Evolutionary conservation across 2,797 vertebrate species (phyloP).

Genomic region (Sylvia borin): DNA sequence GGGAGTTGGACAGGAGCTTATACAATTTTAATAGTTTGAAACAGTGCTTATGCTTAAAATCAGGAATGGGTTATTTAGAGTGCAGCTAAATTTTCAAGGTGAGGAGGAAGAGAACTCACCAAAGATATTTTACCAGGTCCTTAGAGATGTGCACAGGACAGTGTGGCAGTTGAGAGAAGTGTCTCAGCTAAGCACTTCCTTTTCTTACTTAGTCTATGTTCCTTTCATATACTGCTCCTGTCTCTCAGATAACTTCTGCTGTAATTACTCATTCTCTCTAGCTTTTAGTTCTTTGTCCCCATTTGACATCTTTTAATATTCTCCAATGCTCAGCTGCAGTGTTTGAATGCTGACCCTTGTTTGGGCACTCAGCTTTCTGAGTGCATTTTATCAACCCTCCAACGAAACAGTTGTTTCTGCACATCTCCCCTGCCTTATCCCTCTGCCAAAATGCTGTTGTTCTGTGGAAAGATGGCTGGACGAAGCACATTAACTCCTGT

Average conservation of each 20-base stretch:
- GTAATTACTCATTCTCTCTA: neutral
- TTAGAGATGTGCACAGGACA: neutral
- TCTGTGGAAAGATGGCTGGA: neutral
- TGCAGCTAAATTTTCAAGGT: constrained; percentile 1
- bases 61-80: neutral
- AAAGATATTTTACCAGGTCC: neutral
- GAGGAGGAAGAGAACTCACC: neutral
- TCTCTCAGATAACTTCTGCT: neutral
- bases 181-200: neutral
- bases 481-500: neutral
- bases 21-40: constrained; percentile 26
- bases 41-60: neutral
- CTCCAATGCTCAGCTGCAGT: neutral
- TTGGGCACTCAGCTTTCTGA: neutral
- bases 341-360: rapidly evolving
- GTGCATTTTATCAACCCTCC: neutral
- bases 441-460: neutral
- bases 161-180: neutral
- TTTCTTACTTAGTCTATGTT: neutral
- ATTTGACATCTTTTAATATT: neutral
- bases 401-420: neutral
- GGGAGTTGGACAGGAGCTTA: neutral
- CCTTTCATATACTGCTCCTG: neutral
- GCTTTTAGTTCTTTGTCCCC: neutral
- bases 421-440: neutral